phyloP scores from a whole-genome alignment of 2,113 vertebrate species.

The Ploceus nigricollis region DNA sequence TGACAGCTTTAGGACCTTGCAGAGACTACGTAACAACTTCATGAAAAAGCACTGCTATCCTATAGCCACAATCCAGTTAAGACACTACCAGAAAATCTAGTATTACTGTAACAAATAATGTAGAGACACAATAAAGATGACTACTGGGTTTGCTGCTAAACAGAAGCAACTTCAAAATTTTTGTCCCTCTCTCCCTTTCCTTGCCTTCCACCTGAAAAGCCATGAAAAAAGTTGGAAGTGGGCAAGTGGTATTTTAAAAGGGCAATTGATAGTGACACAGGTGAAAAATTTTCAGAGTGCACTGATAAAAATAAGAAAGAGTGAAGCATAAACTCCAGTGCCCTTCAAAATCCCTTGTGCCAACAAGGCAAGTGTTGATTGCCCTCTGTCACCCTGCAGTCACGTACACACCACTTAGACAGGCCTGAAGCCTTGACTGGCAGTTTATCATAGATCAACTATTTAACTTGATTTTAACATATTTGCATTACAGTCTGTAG shows the following conservation, averaged over 20 bases:
- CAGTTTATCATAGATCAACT: background rate
- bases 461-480: background rate
- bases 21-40: background rate
- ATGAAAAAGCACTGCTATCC: background rate
- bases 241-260: background rate
- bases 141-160: background rate
- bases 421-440: background rate
- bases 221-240: background rate
- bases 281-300: background rate
- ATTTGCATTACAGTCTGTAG: background rate
- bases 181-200: background rate
- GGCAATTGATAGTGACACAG: background rate
- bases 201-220: background rate
- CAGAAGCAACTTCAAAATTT: background rate
- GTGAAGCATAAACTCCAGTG: background rate
- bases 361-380: background rate
- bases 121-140: background rate
- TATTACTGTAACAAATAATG: background rate
- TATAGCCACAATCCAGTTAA: background rate
- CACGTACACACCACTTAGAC: background rate
- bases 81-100: background rate
- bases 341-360: background rate
- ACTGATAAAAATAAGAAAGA: background rate
- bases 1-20: background rate
- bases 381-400: background rate